A percentile compares a stretch with the other conserved stretches of the same genome.
phyloP scores from a whole-genome alignment of 2,797 vertebrate species.

The Thalassophryne amazonica region DNA sequence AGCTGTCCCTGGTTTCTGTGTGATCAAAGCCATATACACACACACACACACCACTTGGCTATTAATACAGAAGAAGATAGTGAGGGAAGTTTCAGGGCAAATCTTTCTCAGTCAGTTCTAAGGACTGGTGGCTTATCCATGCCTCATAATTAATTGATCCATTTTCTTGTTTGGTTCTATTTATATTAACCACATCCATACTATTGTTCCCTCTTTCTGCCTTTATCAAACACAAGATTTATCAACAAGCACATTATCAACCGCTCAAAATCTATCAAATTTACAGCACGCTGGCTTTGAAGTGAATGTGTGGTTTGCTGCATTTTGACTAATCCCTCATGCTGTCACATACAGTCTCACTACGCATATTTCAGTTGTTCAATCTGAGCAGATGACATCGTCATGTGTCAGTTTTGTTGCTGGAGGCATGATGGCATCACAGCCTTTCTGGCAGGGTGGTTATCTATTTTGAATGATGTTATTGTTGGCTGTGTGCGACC shows the following conservation, averaged over 20 bases:
- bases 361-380: constrained; percentile 47
- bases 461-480: constrained; percentile 41
- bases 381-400: constrained; percentile 25
- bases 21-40: no score
- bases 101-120: constrained; percentile 30
- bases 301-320: neutral
- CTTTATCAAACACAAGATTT: neutral
- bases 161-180: constrained; percentile 41
- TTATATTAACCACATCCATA: constrained; percentile 20
- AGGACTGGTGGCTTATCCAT: constrained; percentile 23
- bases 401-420: constrained; percentile 18
- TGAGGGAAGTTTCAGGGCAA: no score
- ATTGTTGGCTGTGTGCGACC: constrained; percentile 9
- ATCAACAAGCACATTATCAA: neutral
- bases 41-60: no score
- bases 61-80: no score
- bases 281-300: constrained; percentile 3
- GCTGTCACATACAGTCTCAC: constrained; percentile 23
- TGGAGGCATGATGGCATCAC: neutral
- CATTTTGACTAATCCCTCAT: constrained; percentile 7
- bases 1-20: no score
- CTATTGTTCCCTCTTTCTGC: constrained; percentile 1
- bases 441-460: neutral
- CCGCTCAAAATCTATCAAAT: constrained; percentile 14
- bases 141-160: constrained; percentile 58